Evolutionary conservation across 37 sponge, comb jelly and placozoan species (phyloP), one percentile per base, ranked within the genome.

Genomic region (Hexactinellida sp.): DNA sequence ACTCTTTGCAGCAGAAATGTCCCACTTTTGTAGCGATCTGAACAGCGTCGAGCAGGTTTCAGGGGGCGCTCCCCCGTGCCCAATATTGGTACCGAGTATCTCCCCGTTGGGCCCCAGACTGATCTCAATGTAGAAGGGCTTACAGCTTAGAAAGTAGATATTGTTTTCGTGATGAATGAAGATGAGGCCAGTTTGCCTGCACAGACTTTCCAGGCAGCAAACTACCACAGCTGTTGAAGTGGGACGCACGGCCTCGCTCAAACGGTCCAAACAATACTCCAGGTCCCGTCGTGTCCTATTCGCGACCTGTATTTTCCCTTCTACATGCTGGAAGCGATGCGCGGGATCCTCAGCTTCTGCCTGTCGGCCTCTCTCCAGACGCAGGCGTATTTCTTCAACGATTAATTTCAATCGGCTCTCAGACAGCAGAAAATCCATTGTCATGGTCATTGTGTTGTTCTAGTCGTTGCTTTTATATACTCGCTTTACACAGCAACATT

Each of bases 371-470:
- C 76, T 63, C 76, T 63, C 76, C 76, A 63, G 30, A 23, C 76
- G 76, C 13, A 63, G 21, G 13, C 76, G 76, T 10, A 63, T 63
- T 28, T 63, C 76, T 28, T 63, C 76, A 32, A 63, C 76, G 3
- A 63, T 63, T 28, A 21, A 23, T n/a, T 63, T 63, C 76, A 63
- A 63, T 7, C 76, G 76, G 34, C 76, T 63, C 76, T 63, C 76
- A 63, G 76, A 63, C 76, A 63, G 13, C 76, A 63, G 76, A 63
- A 63, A 63, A 63, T 63, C 76, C 76, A 63, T 63, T 63, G 76
- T 63, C 76, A 63, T 63, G 13, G 76, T 63, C 76, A 63, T 63
- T 63, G 1, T 41, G 47, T 41, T 41, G 47, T 41, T 41, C 47
- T 13, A 41, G 13, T 41, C 76, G 30, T 25, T 63, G 5, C 32